Evolutionary conservation across 2,888 invertebrate species (phyloP), one percentile per base, ranked within the genome.

Genomic region (Megamerina dolium): DNA sequence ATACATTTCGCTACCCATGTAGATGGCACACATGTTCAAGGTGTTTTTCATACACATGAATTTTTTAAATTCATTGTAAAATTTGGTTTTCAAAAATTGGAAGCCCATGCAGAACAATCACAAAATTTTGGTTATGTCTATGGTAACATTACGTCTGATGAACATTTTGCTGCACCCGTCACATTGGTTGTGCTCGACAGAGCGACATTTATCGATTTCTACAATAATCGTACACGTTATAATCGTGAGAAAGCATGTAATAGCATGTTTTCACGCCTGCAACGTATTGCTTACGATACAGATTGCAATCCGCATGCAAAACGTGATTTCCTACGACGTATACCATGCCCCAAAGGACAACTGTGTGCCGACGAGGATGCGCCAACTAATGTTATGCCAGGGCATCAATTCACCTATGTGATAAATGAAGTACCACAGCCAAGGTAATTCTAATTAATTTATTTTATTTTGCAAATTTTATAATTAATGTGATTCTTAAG

Each of bases 11-110:
- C n/a, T n/a, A n/a, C n/a, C n/a, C n/a, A n/a, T n/a, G n/a, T n/a
- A 14, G 47, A 50, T 5, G 57, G 60, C 36, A 79, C 79, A 6
- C 83, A 81, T 62, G 71, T 84, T 35, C 75, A 74, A 52, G 85
- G 84, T 30, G 77, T 75, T 5, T 84, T 83, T 68, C 75, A 76
- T 51, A 77, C 80, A 3, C 74, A 76, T 36, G 85, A 88, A 36
- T 90, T 90, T 71, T 94, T 93, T 68, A 85, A 87, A 72, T 93
- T 96, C 72, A 75, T 97, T 40, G 81, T 90, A 17, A 95, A 95
- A 72, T 97, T 95, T 72, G 96, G 95, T 45, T 91, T 96, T 68
- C 95, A 96, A 74, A 93, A 94, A 73, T 94, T 95, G 12, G 90
- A 92, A 69, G 79, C 83, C 32, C 85, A 90, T 68, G 82, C 85